Base-by-base conservation (phyloP, 37 sponge, comb jelly and placozoan species). In the Ephydatia muelleri region DNA sequence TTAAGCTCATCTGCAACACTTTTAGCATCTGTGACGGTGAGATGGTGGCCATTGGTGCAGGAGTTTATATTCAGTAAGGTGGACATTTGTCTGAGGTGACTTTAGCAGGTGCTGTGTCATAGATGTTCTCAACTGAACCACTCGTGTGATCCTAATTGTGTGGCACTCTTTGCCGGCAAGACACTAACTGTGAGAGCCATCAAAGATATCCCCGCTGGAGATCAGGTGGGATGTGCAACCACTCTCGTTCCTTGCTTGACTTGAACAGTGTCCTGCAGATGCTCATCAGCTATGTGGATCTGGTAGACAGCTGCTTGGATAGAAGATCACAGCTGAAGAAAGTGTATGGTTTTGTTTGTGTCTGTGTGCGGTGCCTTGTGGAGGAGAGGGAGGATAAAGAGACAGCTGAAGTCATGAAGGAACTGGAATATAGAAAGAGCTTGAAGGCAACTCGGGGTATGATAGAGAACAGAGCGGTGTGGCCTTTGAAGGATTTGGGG, bases 121-220 rank as follows among this genome's bases (percentile, higher is more conserved):
- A 81, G 88, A 48, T 79, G 82, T 0, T 85, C 92, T 0, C 65
- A 85, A 3, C 72, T 94, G 8, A 94, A 94, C 80, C 95, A 94
- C 67, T 88, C 87, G 36, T 94, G 95, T 83, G 68, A 64, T 0
- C 95, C 95, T 23, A 94, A 94, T 75, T 82, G 83, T 85, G 76
- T 82, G 19, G 87, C 80, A 13, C 49, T 83, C 32, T 94, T 86
- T 67, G 67, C 68, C 65, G 92, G 92, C 13, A 35, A 28, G 0
- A 67, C 12, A n/a, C 70, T 88, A 48, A 16, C 21, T 27, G 65
- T 94, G 27, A 70, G 89, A 3, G 73, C 77, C 39, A 77, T 88
- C 33, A 72, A 38, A 83, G 49, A 80, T 25, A 82, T 88, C 2
- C 13, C 23, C 5, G 38, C 57, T 68, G 85, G 89, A 49, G 83